These are phyloP conservation scores for Rhagoletis pomonella DNA, from an alignment of 1,140 invertebrate genomes.

Conservation along the genomic window DNA sequence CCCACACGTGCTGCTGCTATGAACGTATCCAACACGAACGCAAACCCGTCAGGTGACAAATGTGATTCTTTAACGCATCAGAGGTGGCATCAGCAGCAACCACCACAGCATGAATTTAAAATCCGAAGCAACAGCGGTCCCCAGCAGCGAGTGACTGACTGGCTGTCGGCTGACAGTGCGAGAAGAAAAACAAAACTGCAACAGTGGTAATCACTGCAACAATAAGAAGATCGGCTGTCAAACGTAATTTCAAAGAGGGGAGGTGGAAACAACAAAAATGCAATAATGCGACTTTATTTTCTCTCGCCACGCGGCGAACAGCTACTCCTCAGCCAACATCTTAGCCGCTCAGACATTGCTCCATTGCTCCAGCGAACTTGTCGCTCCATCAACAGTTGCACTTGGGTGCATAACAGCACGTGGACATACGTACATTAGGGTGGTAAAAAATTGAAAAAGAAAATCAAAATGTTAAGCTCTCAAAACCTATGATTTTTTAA, in stretches of 20 bases:
- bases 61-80: neutral
- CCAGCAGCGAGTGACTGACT: neutral
- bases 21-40: neutral
- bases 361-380: neutral
- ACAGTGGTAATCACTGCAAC: neutral
- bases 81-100: no score
- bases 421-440: neutral
- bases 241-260: neutral
- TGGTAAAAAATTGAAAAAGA: no score
- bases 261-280: neutral
- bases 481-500: no score
- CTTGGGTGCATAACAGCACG: neutral
- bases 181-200: neutral
- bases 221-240: neutral
- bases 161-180: neutral
- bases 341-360: neutral
- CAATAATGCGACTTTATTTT: neutral
- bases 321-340: neutral
- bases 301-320: neutral
- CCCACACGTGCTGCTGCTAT: conserved; percentile 1
- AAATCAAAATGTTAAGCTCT: no score
- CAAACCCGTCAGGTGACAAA: conserved; percentile 6
- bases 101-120: conserved; percentile 1
- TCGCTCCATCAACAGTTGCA: neutral
- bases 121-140: neutral